Evolutionary conservation across 2,113 vertebrate species (phyloP).

Genomic region (Strigops habroptila): DNA sequence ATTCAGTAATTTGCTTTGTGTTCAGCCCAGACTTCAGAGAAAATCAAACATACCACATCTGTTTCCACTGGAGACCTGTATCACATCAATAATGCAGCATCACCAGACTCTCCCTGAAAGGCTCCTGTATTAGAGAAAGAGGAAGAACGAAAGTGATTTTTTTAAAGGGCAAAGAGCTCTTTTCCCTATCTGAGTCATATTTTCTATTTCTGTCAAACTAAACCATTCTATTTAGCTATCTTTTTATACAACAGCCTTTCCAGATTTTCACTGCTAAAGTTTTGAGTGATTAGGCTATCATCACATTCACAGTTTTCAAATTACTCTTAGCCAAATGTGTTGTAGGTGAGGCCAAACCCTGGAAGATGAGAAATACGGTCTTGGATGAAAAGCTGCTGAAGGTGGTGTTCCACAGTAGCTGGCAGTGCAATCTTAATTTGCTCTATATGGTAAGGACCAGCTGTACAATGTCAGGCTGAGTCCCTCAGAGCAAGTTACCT

Average conservation of each 20-base stretch:
- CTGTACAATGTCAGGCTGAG: neutral
- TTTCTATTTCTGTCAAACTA: slow-evolving; percentile 31
- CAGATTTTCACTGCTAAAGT: neutral
- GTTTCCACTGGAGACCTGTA: slow-evolving; percentile 60
- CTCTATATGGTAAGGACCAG: neutral
- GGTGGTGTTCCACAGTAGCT: neutral
- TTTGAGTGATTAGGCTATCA: slow-evolving; percentile 28
- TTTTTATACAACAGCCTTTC: neutral
- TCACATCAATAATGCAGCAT: slow-evolving; percentile 57
- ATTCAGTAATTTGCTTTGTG: slow-evolving; percentile 52
- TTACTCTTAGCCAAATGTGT: neutral
- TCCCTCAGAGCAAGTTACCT: neutral
- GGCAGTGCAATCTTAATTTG: neutral
- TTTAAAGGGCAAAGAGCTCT: slow-evolving; percentile 36
- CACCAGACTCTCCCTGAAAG: slow-evolving; percentile 16
- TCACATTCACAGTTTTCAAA: slow-evolving; percentile 3
- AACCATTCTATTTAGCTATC: neutral
- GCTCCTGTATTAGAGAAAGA: neutral
- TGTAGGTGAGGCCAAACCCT: neutral
- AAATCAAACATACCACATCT: slow-evolving; percentile 65
- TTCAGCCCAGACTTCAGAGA: slow-evolving; percentile 28
- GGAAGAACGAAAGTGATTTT: neutral
- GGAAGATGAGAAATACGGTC: neutral
- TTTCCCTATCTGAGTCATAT: slow-evolving; percentile 30
- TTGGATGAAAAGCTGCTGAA: neutral